Percentiles rank a stretch among this genome's conserved stretches.
These are phyloP conservation scores for Polietes domitor DNA, from an alignment of 2,888 invertebrate species.

Conservation along the genomic window DNA sequence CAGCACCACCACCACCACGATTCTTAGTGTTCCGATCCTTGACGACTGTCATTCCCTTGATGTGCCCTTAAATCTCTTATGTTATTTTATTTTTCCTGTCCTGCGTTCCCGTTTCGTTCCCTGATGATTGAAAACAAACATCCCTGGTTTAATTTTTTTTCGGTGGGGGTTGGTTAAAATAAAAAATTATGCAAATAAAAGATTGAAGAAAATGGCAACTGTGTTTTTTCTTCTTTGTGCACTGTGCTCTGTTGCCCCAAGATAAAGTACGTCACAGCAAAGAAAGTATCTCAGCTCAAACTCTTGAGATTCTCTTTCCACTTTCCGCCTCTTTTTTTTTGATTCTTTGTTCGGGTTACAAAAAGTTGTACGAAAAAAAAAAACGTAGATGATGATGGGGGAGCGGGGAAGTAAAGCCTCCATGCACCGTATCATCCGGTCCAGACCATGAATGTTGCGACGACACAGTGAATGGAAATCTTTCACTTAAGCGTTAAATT, in stretches of 20 bases:
- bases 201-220: not conserved
- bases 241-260: not conserved
- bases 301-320: not conserved
- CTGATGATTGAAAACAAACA: constrained; percentile 22
- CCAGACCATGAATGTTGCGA: too few species aligned
- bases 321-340: not conserved
- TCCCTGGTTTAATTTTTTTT: not conserved
- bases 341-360: not conserved
- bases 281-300: not conserved
- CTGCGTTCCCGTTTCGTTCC: not conserved
- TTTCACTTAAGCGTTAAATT: constrained; percentile 33
- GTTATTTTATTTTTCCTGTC: not conserved
- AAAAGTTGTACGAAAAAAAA: not conserved
- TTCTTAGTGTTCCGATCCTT: too few species aligned
- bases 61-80: not conserved
- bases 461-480: not conserved
- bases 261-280: not conserved
- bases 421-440: not conserved
- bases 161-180: not conserved
- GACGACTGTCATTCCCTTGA: not conserved
- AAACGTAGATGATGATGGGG: too few species aligned
- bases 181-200: constrained; percentile 28
- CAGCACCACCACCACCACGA: not conserved
- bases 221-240: not conserved
- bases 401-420: not conserved